phyloP scores from a whole-genome alignment of 2,888 invertebrate genomes.

The Drosophila subsilvestris region DNA sequence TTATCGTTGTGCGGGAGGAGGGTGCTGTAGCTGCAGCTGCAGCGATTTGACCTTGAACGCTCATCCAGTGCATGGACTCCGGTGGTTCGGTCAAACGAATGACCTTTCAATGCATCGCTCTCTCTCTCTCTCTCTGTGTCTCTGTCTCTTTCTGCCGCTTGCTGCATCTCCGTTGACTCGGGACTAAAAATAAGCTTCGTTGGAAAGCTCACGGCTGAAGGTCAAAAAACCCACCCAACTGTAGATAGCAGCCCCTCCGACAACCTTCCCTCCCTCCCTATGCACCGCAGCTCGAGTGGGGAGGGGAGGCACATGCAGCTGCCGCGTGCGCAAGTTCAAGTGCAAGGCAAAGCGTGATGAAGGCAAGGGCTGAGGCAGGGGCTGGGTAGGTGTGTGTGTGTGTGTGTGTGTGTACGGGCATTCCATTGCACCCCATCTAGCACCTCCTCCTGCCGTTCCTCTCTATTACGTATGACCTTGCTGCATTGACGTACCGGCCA shows the following conservation, averaged over 20 bases:
- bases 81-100: slow-evolving; percentile 47
- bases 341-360: slow-evolving; percentile 65
- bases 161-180: slow-evolving; percentile 36
- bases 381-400: no score
- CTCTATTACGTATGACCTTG: slow-evolving; percentile 29
- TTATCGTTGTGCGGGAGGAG: slow-evolving; percentile 25
- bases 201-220: slow-evolving; percentile 69
- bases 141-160: neutral
- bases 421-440: slow-evolving; percentile 34
- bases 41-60: slow-evolving; percentile 65
- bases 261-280: neutral
- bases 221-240: slow-evolving; percentile 63
- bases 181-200: slow-evolving; percentile 73
- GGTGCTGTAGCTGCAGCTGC: slow-evolving; percentile 44
- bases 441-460: slow-evolving; percentile 46
- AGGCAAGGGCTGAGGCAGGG: neutral
- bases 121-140: slow-evolving; percentile 11
- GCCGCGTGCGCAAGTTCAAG: slow-evolving; percentile 81
- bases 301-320: slow-evolving; percentile 63
- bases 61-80: slow-evolving; percentile 28
- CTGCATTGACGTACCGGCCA: slow-evolving; percentile 57
- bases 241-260: neutral
- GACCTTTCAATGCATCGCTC: slow-evolving; percentile 69
- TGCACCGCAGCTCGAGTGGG: neutral
- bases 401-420: no score